A percentile compares a stretch with the other conserved stretches of the same genome.
Conservation (phyloP, 92 coral and sea anemone species). For the Anthopleura xanthogrammica region DNA sequence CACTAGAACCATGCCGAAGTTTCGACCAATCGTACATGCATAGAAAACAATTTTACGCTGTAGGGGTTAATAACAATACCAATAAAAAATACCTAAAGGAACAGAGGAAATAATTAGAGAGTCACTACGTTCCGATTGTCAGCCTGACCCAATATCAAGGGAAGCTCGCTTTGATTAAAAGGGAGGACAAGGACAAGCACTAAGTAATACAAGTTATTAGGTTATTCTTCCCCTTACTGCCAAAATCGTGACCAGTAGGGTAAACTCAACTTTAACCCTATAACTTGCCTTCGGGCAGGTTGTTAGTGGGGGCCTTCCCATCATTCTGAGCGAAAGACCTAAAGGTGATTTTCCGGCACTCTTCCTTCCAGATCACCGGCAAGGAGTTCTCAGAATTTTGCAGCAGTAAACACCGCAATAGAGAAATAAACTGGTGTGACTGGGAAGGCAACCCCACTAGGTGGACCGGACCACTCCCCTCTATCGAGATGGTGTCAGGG, state of each 20-base stretch:
- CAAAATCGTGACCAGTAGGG: conserved; percentile 19
- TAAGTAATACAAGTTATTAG: no score
- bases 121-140: no score
- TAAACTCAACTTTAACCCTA: not conserved
- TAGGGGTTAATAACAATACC: no score
- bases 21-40: no score
- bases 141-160: no score
- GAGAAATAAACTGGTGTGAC: conserved; percentile 7
- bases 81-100: no score
- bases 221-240: not conserved
- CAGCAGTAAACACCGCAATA: not conserved
- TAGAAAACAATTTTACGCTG: no score
- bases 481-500: conserved; percentile 19
- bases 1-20: no score
- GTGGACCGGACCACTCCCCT: conserved; percentile 39
- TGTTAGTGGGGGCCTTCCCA: conserved; percentile 30
- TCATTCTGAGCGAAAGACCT: not conserved
- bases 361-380: not conserved
- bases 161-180: no score
- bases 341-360: not conserved
- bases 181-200: no score
- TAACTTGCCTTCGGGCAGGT: conserved; percentile 28
- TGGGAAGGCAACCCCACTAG: conserved; percentile 18
- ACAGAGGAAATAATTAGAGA: no score
- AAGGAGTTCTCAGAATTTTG: conserved; percentile 7